Conservation (phyloP, 2,888 invertebrate species). For the Andrena haemorrhoa region DNA sequence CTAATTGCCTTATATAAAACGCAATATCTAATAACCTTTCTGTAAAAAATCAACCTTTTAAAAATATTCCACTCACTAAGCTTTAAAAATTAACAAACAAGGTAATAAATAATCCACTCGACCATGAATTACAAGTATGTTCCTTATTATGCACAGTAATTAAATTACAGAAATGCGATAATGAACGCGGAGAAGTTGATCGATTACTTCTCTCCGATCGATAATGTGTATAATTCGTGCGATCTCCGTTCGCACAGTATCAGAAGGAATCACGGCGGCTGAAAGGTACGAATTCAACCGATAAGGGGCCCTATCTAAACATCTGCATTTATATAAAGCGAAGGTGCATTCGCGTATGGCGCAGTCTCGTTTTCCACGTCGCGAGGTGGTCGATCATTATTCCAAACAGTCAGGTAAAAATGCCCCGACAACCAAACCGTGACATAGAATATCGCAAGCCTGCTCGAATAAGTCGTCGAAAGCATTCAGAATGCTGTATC, state of each 20-base stretch:
- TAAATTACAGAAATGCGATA: no score
- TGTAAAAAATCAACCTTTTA: no score
- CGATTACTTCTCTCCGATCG: neutral
- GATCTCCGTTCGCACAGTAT: neutral
- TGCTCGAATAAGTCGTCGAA: no score
- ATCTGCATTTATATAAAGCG: slow-evolving; percentile 25
- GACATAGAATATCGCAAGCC: no score
- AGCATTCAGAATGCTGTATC: no score
- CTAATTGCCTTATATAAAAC: no score
- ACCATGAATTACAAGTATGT: no score
- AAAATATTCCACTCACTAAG: no score
- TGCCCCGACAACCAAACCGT: no score
- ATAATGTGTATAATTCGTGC: neutral
- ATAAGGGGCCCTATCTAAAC: slow-evolving; percentile 23
- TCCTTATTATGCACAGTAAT: no score
- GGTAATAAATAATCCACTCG: neutral
- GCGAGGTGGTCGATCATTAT: neutral
- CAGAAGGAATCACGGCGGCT: neutral
- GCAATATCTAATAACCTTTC: no score
- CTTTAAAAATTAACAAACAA: neutral
- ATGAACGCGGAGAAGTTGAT: neutral
- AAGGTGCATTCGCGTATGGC: neutral
- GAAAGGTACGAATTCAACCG: neutral
- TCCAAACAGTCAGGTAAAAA: neutral
- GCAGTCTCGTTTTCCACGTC: slow-evolving; percentile 3